Percentiles rank a stretch among this genome's conserved stretches.
Conservation (phyloP, 2,797 vertebrate species). For the Cossypha polioptera region DNA sequence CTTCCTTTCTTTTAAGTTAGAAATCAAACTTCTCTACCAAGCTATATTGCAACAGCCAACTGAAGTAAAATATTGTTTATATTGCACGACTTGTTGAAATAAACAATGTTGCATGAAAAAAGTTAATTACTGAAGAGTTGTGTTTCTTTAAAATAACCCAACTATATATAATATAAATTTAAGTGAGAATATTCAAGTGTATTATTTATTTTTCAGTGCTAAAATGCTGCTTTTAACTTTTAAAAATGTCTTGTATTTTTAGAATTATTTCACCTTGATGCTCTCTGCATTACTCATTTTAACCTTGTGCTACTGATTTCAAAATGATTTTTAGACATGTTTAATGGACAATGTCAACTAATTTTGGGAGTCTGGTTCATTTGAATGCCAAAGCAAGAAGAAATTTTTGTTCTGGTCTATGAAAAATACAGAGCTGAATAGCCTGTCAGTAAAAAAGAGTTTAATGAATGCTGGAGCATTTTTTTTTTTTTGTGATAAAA, state of each 20-base stretch:
- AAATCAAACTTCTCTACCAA: neutral
- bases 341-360: neutral
- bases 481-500: constrained; percentile 38
- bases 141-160: neutral
- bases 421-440: neutral
- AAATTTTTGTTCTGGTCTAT: neutral
- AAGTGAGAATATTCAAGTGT: neutral
- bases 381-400: neutral
- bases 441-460: neutral
- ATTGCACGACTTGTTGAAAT: constrained; percentile 32
- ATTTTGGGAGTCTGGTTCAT: neutral
- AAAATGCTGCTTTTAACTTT: neutral
- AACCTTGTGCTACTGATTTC: neutral
- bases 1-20: neutral
- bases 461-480: neutral
- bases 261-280: neutral
- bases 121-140: neutral
- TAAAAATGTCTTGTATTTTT: constrained; percentile 12
- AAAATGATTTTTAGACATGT: neutral
- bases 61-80: neutral
- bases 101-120: constrained; percentile 23
- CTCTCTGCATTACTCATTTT: neutral
- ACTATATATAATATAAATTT: neutral
- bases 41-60: neutral
- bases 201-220: constrained; percentile 35